Evolutionary conservation across 2,888 invertebrate genomes (phyloP).

Genomic region (Empis stercorea): DNA sequence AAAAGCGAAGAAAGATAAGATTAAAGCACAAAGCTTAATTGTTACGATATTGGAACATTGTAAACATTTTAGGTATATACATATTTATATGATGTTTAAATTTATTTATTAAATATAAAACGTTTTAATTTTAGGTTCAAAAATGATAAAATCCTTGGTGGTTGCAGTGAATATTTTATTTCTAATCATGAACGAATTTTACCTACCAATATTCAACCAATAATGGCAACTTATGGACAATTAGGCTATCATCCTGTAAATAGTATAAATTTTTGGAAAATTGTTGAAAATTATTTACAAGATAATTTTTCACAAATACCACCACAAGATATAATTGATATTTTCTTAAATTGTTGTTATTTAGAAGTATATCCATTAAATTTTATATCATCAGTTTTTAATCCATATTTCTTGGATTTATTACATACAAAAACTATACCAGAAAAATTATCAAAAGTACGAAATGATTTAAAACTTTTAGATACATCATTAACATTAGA

Average conservation of each 20-base stretch:
- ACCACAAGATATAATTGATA: constrained; percentile 43
- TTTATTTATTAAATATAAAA: no score
- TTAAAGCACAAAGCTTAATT: constrained; percentile 43
- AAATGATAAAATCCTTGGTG: constrained; percentile 43
- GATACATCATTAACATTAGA: constrained; percentile 53
- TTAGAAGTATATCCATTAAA: constrained; percentile 47
- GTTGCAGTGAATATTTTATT: constrained; percentile 44
- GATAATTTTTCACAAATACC: constrained; percentile 44
- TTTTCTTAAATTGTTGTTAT: constrained; percentile 51
- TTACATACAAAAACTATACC: constrained; percentile 36
- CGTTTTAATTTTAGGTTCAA: constrained; percentile 32
- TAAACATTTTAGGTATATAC: constrained; percentile 34
- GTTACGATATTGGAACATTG: constrained; percentile 49
- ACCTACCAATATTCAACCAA: constrained; percentile 41
- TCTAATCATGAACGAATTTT: constrained; percentile 38
- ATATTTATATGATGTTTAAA: no score
- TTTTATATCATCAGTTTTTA: constrained; percentile 46
- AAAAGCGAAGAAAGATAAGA: constrained; percentile 39
- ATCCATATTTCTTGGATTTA: constrained; percentile 46
- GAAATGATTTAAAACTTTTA: constrained; percentile 44
- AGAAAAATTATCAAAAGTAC: constrained; percentile 36
- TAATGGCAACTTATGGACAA: constrained; percentile 48
- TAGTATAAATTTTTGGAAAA: constrained; percentile 42
- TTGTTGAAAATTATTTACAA: constrained; percentile 41
- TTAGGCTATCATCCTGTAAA: constrained; percentile 44